Evolutionary conservation across 2,113 vertebrate genomes (phyloP), one percentile per base, ranked within the genome.

Genomic region (Octodon degus): DNA sequence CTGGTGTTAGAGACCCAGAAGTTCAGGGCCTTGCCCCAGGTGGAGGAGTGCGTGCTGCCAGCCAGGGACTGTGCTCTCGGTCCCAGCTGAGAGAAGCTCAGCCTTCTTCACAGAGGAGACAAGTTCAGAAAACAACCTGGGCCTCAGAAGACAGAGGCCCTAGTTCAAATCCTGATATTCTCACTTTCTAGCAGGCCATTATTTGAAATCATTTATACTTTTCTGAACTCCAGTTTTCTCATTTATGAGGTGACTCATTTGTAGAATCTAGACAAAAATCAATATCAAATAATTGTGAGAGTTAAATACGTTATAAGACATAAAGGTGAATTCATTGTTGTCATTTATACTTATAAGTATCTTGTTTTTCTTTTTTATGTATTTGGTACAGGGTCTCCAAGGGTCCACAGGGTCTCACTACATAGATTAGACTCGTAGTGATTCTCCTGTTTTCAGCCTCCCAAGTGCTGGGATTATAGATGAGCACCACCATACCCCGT

Each of bases 211-310:
- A 50, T 89, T 25, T 37, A 91, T 53, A 5, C 1, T 20, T 83
- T 37, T 87, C 17, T 32, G 10, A 50, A 55, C 9, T 79, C 93
- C 20, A 27, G 24, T 63, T 92, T 90, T 50, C 1, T 63, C 3
- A 25, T 68, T 43, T 74, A 58, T 19, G 16, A 17, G 55, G 55
- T 17, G 55, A 58, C 17, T 16, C 16, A 58, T 55, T 55, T 55
- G n/a, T 62, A 60, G 80, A 95, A 80, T 68, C 25, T 90, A 80
- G 43, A 86, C 3, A 76, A 89, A 95, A n/a, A 30, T 7, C 0
- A 16, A 62, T 14, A 30, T 67, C 13, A 37, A 65, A 86, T n/a
- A 12, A 60, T 30, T 63, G 16, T 2, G 3, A 43, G 1, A 70
- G 63, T 84, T 25, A 24, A 60, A 40, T n/a, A 80, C 37, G 17